Base-by-base conservation (phyloP, 1,140 invertebrate genomes). In the Trissolcus basalis region DNA sequence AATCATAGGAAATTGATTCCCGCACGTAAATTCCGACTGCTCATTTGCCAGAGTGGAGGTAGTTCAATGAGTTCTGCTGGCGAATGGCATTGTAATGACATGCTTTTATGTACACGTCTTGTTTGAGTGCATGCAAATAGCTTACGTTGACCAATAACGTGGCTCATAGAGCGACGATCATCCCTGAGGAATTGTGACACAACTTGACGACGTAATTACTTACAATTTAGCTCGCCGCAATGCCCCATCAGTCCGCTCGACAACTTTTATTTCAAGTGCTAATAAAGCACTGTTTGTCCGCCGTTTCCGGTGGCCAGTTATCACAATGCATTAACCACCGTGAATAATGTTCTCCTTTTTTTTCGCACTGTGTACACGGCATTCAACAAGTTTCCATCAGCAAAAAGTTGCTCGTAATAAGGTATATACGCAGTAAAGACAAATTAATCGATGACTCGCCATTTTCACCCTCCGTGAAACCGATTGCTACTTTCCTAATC, bases 1-100 rank as follows among this genome's bases (percentile, higher is more conserved):
- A 60, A 71, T 82, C 80, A 78, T 81, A 59, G 77, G 80, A 63
- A 77, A 76, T 80, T 69, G 77, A 81, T 79, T 80, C 58, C 47
- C 63, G 63, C 33, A 65, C 68, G 58, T 64, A 70, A 73, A 78
- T 78, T 78, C 49, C 64, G 47, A 73, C 55, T 73, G 69, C 69
- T 72, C 69, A 72, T 69, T 78, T 78, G 54, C 69, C 58, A 14
- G 19, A 60, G 58, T 63, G 36, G n/a, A 65, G 39, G 53, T 69
- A 51, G 63, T 69, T 63, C 32, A 35, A 64, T 48, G 68, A 67
- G 56, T 43, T 54, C 13, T 36, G 48, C 11, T 47, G 51, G 63
- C 4, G 48, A 73, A 78, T 65, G 60, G 58, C 49, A 73, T 60
- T 78, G 75, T 78, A 69, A 73, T 64, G 64, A 69, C 59, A 39